Base-by-base conservation (phyloP, 2,113 vertebrate species). In the Apteryx mantelli region DNA sequence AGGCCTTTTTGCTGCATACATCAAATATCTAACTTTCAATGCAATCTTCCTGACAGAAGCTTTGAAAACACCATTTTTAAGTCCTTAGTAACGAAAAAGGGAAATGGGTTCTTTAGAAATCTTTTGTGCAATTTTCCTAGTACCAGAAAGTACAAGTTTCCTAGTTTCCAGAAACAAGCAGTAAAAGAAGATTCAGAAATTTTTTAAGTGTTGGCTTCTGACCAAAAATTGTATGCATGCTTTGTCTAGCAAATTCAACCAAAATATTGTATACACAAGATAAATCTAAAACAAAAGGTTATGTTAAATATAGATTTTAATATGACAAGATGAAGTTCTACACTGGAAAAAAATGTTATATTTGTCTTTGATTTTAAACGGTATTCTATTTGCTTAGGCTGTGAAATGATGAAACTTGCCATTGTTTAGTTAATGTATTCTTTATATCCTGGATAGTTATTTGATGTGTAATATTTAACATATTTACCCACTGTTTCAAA, bases 51-150 rank as follows among this genome's bases (percentile, higher is more conserved):
- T 61, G 68, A 76, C 79, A 74, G 71, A 85, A 86, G 36, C 71
- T 76, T 95, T 82, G 80, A 80, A 88, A 79, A 93, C 84, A 70
- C n/a, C 1, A 1, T 93, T 95, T 89, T 53, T 93, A 8, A 82
- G 53, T 73, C 93, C 32, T 69, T 77, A 15, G 18, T 60, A 86
- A 75, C 38, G 55, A 87, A 52, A 91, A 83, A 71, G 68, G 58
- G 64, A 92, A 91, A 38, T 34, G 18, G 21, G 7, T n/a, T 91
- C 48, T 89, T 91, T 92, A 93, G 80, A 91, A 90, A 85, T 55
- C 63, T 95, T 94, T 95, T 97, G 38, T 96, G 74, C 73, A 65
- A 28, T 89, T 92, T 92, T 80, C 32, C 36, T 71, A 13, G 50
- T 60, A 80, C 36, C 36, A 38, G 36, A 38, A 38, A 38, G 38